A percentile compares a stretch with the other conserved stretches of the same genome.
phyloP scores from a whole-genome alignment of 2,888 invertebrate species.

The Scaptomyza tumidula region DNA sequence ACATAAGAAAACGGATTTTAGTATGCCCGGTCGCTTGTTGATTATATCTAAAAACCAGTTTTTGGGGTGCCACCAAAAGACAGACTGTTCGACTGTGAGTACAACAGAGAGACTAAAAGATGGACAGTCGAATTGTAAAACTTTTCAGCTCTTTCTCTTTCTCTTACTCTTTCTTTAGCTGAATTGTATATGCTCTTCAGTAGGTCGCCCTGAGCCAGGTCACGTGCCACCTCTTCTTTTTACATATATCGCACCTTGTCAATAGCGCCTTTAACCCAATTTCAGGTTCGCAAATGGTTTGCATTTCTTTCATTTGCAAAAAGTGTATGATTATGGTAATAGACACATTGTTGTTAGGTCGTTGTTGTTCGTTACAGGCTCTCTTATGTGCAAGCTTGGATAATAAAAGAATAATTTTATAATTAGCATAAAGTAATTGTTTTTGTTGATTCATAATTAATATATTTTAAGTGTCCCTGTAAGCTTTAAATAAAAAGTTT shows the following conservation, averaged over 20 bases:
- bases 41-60: slow-evolving; percentile 49
- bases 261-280: slow-evolving; percentile 21
- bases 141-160: slow-evolving; percentile 8
- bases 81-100: neutral
- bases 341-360: slow-evolving; percentile 2
- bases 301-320: slow-evolving; percentile 31
- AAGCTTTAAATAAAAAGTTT: too few relatives aligned
- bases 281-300: slow-evolving; percentile 36
- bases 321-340: slow-evolving; percentile 7
- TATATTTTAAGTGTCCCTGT: too few relatives aligned
- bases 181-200: slow-evolving; percentile 31
- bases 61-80: slow-evolving; percentile 33
- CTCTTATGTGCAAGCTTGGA: neutral
- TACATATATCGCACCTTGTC: slow-evolving; percentile 10
- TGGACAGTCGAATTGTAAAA: neutral
- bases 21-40: slow-evolving; percentile 56
- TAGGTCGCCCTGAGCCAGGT: slow-evolving; percentile 32
- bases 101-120: neutral
- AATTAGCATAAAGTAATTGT: neutral
- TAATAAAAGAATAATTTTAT: neutral
- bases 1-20: slow-evolving; percentile 26
- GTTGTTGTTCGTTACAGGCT: slow-evolving; percentile 16
- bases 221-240: slow-evolving; percentile 41
- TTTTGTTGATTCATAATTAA: too few relatives aligned
- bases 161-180: slow-evolving; percentile 16